Evolutionary conservation across 2,113 vertebrate genomes (phyloP), one percentile per base, ranked within the genome.

Genomic region (Circaetus cinerascens): DNA sequence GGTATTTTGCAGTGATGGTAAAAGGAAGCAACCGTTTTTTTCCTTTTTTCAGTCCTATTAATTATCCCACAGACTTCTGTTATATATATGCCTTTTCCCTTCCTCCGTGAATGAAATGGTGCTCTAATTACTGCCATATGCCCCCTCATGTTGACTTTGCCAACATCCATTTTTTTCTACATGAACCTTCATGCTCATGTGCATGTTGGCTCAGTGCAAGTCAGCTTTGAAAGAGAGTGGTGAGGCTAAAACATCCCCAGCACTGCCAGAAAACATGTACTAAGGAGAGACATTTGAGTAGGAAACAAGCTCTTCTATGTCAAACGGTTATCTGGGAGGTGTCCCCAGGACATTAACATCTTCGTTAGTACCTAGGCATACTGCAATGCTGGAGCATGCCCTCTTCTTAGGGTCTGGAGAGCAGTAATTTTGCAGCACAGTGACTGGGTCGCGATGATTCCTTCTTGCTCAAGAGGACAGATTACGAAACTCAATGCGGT

Each of bases 251-350:
- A 26, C 19, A 14, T 11, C 16, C 69, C 38, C 27, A 41, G 29
- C 7, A 9, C n/a, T 77, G 46, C n/a, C 62, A 71, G 64, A 9
- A 73, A 48, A 73, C 1, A 0, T 4, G 4, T 34, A 9, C 30
- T 22, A 20, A 63, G 56, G 25, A 60, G 27, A 34, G 29, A 71
- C 71, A 59, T 78, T 40, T 27, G 38, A 63, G n/a, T 30, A 57
- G 56, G 27, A 94, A 72, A 56, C 22, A 46, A 77, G 15, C 14
- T 78, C 60, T 66, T 51, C 38, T 43, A 2, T 15, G 14, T 59
- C 63, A 75, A 71, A 40, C 13, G 46, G 34, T 48, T 85, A 50
- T 26, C 11, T 86, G 19, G 34, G 48, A 84, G 30, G 5, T 66
- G 5, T 63, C 30, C 27, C 36, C 38, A 40, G 46, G 51, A 36